phyloP scores from a whole-genome alignment of 2,797 vertebrate genomes.

The Dryobates pubescens region DNA sequence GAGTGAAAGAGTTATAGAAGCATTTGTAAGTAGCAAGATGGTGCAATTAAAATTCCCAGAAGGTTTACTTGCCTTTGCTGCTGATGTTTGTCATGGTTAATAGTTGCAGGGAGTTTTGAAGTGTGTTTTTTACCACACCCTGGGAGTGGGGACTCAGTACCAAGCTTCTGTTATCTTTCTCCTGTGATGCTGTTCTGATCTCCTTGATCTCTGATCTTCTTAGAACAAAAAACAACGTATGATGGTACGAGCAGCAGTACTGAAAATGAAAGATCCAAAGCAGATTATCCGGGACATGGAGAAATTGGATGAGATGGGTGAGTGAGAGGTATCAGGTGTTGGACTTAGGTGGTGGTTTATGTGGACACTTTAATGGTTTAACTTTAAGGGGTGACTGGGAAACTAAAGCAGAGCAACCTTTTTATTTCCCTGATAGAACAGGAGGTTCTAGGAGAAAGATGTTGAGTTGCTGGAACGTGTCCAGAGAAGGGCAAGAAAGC shows the following conservation, averaged over 20 bases:
- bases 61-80: not conserved
- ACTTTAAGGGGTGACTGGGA: not conserved
- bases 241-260: constrained; percentile 97
- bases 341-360: not conserved
- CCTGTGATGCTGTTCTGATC: not conserved
- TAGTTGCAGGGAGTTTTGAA: not conserved
- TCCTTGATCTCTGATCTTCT: not conserved
- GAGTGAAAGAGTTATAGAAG: not conserved
- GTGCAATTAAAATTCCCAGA: not conserved
- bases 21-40: not conserved
- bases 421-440: not conserved
- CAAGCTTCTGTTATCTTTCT: not conserved
- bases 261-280: constrained; percentile 99
- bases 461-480: too few relatives aligned
- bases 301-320: constrained; percentile 98
- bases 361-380: not conserved
- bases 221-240: constrained; percentile 99
- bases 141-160: not conserved
- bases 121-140: not conserved
- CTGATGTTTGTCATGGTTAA: not conserved
- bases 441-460: not conserved
- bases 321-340: constrained; percentile 42
- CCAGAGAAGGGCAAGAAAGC: too few relatives aligned
- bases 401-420: not conserved
- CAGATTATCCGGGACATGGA: constrained; percentile 99